Conservation (phyloP, 2,888 invertebrate genomes). For the Cheilosia vulpina region DNA sequence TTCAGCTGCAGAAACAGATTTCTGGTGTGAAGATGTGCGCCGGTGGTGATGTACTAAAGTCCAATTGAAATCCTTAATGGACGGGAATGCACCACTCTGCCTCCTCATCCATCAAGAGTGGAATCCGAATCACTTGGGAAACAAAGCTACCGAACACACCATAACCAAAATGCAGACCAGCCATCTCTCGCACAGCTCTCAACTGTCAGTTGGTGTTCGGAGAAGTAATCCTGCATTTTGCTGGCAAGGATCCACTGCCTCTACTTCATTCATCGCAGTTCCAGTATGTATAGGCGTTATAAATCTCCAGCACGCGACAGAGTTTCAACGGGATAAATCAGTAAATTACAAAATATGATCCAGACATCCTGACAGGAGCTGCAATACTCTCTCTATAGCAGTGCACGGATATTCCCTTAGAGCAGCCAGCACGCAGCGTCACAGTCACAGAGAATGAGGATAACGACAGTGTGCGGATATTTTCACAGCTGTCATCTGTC, state of each 20-base stretch:
- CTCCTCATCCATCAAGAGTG: constrained; percentile 61
- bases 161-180: neutral
- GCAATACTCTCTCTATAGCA: neutral
- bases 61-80: constrained; percentile 62
- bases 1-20: constrained; percentile 4
- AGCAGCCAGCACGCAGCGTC: constrained; percentile 18
- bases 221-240: constrained; percentile 44
- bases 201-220: constrained; percentile 36
- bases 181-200: constrained; percentile 15
- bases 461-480: constrained; percentile 59
- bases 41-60: constrained; percentile 38
- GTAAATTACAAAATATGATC: constrained; percentile 71
- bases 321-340: constrained; percentile 69
- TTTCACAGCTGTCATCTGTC: constrained; percentile 74
- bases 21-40: constrained; percentile 1
- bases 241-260: constrained; percentile 32
- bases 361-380: constrained; percentile 68
- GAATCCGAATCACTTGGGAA: constrained; percentile 14
- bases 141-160: constrained; percentile 5
- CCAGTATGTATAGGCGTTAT: constrained; percentile 50
- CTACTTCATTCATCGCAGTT: neutral
- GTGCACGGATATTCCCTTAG: constrained; percentile 22
- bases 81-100: constrained; percentile 58
- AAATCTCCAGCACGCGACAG: constrained; percentile 72
- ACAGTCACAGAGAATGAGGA: constrained; percentile 40